Evolutionary conservation across 2,888 invertebrate species (phyloP).

Genomic region (Melolontha melolontha): DNA sequence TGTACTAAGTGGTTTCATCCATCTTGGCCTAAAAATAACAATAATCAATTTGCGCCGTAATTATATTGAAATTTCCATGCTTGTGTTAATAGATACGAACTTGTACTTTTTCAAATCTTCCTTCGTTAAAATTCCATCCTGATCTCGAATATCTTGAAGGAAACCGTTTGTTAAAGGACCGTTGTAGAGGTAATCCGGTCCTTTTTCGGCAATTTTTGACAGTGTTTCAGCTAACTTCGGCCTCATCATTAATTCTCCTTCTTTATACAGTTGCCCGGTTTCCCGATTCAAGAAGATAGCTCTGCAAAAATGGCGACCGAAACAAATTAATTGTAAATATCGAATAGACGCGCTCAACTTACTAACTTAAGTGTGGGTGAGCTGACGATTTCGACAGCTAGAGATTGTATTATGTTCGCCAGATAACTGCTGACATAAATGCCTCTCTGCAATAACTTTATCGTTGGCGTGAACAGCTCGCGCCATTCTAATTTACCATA

Average conservation of each 20-base stretch:
- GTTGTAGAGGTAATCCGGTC: slow-evolving; percentile 80
- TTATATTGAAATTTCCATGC: background rate
- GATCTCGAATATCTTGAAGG: slow-evolving; percentile 74
- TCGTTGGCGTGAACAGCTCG: slow-evolving; percentile 81
- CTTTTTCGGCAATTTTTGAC: slow-evolving; percentile 75
- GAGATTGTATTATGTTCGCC: slow-evolving; percentile 68
- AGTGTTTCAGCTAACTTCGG: slow-evolving; percentile 78
- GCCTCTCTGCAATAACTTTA: slow-evolving; percentile 77
- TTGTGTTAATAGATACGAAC: slow-evolving; percentile 40
- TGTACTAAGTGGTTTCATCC: slow-evolving; percentile 73
- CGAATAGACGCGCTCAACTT: slow-evolving; percentile 42
- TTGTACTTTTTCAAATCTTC: slow-evolving; percentile 51
- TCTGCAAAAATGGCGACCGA: slow-evolving; percentile 55
- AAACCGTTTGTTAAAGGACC: slow-evolving; percentile 76
- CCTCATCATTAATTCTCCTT: slow-evolving; percentile 75
- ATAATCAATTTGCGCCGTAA: background rate
- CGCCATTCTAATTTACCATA: slow-evolving; percentile 83
- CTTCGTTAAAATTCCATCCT: slow-evolving; percentile 51
- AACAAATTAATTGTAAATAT: slow-evolving; percentile 13
- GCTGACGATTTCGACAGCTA: slow-evolving; percentile 68
- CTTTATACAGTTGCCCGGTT: slow-evolving; percentile 71
- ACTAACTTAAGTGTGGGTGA: slow-evolving; percentile 73
- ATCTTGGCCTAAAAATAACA: slow-evolving; percentile 66
- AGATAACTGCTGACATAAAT: slow-evolving; percentile 75
- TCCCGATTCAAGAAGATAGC: slow-evolving; percentile 73